phyloP scores from a whole-genome alignment of 2,113 vertebrate genomes.

The Amia ocellicauda region DNA sequence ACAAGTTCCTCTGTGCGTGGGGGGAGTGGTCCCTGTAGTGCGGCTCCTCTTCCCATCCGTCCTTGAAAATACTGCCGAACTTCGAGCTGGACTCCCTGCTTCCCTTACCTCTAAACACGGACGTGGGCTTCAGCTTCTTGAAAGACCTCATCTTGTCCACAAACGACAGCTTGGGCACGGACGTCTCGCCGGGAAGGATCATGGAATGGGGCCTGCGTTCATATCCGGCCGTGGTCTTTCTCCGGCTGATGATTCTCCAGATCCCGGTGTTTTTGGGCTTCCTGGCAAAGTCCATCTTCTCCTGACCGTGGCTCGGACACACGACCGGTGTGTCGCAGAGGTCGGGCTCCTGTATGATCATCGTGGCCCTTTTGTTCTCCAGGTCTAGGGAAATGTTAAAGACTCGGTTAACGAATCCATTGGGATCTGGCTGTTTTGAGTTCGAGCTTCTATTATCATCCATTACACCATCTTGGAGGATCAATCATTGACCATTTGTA shows the following conservation, averaged over 20 bases:
- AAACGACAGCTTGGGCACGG: conserved; percentile 77
- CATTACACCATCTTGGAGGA: conserved; percentile 70
- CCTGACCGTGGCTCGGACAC: conserved; percentile 36
- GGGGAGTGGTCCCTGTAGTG: conserved; percentile 53
- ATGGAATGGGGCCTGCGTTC: conserved; percentile 81
- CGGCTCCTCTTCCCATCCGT: conserved; percentile 51
- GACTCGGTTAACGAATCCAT: conserved; percentile 74
- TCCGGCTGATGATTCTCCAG: conserved; percentile 81
- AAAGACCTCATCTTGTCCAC: conserved; percentile 79
- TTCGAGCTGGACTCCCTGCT: conserved; percentile 56
- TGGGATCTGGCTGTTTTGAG: conserved; percentile 60
- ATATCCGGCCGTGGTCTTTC: conserved; percentile 59
- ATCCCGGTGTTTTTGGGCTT: conserved; percentile 66
- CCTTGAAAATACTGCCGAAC: conserved; percentile 52
- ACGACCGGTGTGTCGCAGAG: conserved; percentile 23
- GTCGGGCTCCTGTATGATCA: conserved; percentile 58
- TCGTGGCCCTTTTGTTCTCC: conserved; percentile 53
- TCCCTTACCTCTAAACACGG: conserved; percentile 59
- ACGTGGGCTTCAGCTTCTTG: conserved; percentile 74
- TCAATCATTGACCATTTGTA: conserved; percentile 53
- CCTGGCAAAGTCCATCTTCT: conserved; percentile 64
- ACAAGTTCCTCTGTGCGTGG: conserved; percentile 49
- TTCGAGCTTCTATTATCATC: conserved; percentile 59
- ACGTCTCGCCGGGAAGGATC: conserved; percentile 75
- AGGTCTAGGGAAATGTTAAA: conserved; percentile 66